These are phyloP conservation scores for Oligia strigilis DNA, from an alignment of 2,888 invertebrate species.

Conservation along the genomic window DNA sequence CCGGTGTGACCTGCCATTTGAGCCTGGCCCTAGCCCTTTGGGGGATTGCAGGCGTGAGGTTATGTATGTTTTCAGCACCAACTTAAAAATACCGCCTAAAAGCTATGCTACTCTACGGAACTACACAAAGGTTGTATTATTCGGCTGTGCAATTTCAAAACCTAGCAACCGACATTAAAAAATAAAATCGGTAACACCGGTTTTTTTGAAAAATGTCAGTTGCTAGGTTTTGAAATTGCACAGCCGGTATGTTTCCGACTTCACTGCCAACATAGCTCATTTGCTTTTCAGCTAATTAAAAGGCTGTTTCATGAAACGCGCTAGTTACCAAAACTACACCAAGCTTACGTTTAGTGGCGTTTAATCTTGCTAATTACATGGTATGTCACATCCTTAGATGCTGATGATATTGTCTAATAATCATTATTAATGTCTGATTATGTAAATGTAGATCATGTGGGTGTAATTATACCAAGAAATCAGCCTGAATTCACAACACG, in stretches of 20 bases:
- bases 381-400: background rate
- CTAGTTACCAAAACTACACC: constrained; percentile 10
- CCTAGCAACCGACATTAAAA: background rate
- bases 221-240: too few relatives aligned
- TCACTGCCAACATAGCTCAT: constrained; percentile 16
- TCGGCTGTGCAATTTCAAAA: background rate
- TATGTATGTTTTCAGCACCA: too few relatives aligned
- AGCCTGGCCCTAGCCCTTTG: too few relatives aligned
- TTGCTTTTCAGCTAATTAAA: constrained; percentile 39
- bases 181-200: too few relatives aligned
- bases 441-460: too few relatives aligned
- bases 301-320: constrained; percentile 11
- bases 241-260: background rate
- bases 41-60: too few relatives aligned
- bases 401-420: too few relatives aligned
- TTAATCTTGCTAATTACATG: constrained; percentile 19
- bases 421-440: too few relatives aligned
- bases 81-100: background rate
- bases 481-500: too few relatives aligned
- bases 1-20: too few relatives aligned
- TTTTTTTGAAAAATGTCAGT: too few relatives aligned
- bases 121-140: background rate
- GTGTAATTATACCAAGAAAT: too few relatives aligned
- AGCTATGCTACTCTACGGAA: background rate
- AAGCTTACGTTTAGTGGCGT: constrained; percentile 5